Evolutionary conservation across 2,113 vertebrate species (phyloP), one percentile per base, ranked within the genome.

Genomic region (Apaloderma vittatum): DNA sequence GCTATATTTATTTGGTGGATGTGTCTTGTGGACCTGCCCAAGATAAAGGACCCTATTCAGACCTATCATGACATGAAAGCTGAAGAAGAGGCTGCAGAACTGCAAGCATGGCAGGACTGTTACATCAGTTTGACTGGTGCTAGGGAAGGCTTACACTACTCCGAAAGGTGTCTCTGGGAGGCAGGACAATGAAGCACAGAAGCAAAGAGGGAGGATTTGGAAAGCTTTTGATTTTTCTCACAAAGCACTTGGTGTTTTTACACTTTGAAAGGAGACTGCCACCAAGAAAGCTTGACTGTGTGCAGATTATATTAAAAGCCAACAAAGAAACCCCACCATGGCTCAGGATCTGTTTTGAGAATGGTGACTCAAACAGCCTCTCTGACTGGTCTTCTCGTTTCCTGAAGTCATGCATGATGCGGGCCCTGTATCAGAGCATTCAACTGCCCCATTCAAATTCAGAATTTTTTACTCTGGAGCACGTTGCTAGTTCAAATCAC

Each of bases 351-450:
- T 83, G 21, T 13, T 83, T 58, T 80, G 71, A 46, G 24, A 88
- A 40, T 13, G 8, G 52, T 36, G 13, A 43, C 29, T 84, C 36
- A 15, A 61, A 8, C 43, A 52, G 15, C 27, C 19, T 81, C 18
- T 87, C 65, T 24, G 29, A 32, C 14, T 24, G 16, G n/a, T 67
- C 12, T 29, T n/a, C 16, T 83, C n/a, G 5, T 19, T 46, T 86
- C 8, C 26, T 65, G 27, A 14, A 5, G 3, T 16, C 0, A 0
- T 20, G 46, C 9, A 18, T 8, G 15, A 13, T 55, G 58, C 15
- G 11, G 6, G 2, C 13, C 23, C 11, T 70, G 19, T 26, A n/a
- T 61, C 26, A 36, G 67, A 65, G 15, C 37, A 62, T 34, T 83
- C 19, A 70, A 4, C 27, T 55, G 14, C 27, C 48, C 17, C 12